Evolutionary conservation across 2,113 vertebrate species (phyloP).

Genomic region (Corynorhinus townsendii): DNA sequence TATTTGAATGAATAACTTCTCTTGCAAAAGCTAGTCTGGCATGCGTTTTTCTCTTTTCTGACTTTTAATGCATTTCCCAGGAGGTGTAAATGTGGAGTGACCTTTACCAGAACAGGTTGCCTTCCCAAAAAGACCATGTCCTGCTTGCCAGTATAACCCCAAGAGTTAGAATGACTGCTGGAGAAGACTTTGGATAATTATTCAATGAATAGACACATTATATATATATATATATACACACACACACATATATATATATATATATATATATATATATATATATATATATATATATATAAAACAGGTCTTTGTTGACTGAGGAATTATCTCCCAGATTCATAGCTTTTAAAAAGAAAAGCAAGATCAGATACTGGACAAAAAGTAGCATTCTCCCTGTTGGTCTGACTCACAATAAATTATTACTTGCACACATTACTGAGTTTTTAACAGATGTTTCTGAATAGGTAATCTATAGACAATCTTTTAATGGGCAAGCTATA

Average conservation of each 20-base stretch:
- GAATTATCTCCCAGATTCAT: slow-evolving; percentile 12
- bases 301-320: background rate
- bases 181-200: background rate
- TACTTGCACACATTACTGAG: background rate
- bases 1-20: background rate
- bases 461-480: background rate
- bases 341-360: slow-evolving; percentile 43
- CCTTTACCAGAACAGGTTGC: background rate
- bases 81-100: background rate
- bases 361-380: background rate
- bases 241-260: too few relatives aligned
- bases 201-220: background rate
- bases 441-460: background rate
- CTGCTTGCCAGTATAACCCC: background rate
- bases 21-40: background rate
- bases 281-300: background rate
- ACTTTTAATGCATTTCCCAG: background rate
- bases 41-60: background rate
- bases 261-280: too few relatives aligned
- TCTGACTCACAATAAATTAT: background rate
- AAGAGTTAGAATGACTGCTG: background rate
- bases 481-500: background rate
- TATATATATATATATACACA: background rate
- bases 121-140: background rate
- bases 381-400: background rate